A percentile compares a stretch with the other conserved stretches of the same genome.
These are phyloP conservation scores for Dryobotodes eremita DNA, from an alignment of 2,888 invertebrate species.

Conservation along the genomic window DNA sequence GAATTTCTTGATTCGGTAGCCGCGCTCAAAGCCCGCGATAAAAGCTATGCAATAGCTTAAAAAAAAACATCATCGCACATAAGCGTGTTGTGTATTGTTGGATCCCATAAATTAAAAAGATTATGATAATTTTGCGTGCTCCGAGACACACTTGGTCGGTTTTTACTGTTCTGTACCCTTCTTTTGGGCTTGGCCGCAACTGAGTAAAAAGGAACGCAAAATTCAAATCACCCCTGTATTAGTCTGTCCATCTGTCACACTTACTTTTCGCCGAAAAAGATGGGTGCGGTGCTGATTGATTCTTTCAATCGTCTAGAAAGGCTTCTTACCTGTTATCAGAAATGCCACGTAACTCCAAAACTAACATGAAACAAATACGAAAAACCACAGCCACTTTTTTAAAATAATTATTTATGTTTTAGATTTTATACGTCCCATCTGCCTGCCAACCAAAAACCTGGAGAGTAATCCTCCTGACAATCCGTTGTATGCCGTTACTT, in stretches of 20 bases:
- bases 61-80: background rate
- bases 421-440: constrained; percentile 52
- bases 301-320: background rate
- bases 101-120: background rate
- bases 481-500: constrained; percentile 19
- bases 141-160: background rate
- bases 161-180: background rate
- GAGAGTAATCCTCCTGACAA: constrained; percentile 11
- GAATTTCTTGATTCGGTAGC: no score
- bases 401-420: background rate
- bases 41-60: no score
- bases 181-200: background rate
- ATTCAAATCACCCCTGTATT: background rate
- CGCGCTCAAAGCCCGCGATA: no score
- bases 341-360: background rate
- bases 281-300: background rate
- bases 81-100: background rate
- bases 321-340: no score
- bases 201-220: background rate
- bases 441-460: constrained; percentile 30
- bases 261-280: background rate
- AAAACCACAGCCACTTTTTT: background rate
- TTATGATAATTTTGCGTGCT: background rate
- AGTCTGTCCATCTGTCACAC: background rate
- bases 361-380: background rate